Base-by-base conservation (phyloP, 2,797 vertebrate genomes). In the Monodelphis domestica region DNA sequence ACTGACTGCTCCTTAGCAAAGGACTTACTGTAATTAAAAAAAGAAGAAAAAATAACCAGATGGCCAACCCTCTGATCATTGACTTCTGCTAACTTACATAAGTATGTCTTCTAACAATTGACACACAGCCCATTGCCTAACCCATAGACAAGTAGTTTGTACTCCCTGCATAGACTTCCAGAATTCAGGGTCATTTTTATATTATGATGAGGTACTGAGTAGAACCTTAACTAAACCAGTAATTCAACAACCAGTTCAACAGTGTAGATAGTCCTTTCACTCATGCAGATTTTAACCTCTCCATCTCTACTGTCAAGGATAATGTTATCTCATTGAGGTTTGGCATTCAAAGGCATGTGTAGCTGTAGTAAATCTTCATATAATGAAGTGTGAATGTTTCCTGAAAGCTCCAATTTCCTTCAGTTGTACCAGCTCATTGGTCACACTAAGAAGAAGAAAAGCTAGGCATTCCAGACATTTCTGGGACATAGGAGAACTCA, bases 381-480 rank as follows among this genome's bases (percentile, higher is more conserved):
- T 52, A 93, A 78, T 53, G 91, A 91, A 91, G 54, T 53, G 93
- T 93, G 94, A 94, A 90, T 92, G 87, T 78, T 84, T 38, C 29
- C 30, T 15, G 92, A 90, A 95, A 96, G 59, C 90, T 95, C 92
- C 63, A 90, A 96, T 97, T 95, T 96, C 94, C 94, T 94, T 51
- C 93, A 95, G 29, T 91, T 53, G 53, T 4, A n/a, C 51, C 51
- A 94, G 89, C 28, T 88, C 63, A 30, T 53, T 54, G 51, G 7
- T 53, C 88, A 57, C 51, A 56, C 91, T 89, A 90, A 59, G 28
- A 95, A 91, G 89, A 95, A 93, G 87, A 10, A 54, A 95, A 93
- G 54, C 0, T 53, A 51, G 53, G 26, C 95, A 95, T 95, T 94
- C 96, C 57, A 90, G 30, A 91, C 63, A 88, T 97, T 92, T 89